Evolutionary conservation across 2,113 vertebrate genomes (phyloP), one percentile per base, ranked within the genome.

Genomic region (Tiliqua scincoides): DNA sequence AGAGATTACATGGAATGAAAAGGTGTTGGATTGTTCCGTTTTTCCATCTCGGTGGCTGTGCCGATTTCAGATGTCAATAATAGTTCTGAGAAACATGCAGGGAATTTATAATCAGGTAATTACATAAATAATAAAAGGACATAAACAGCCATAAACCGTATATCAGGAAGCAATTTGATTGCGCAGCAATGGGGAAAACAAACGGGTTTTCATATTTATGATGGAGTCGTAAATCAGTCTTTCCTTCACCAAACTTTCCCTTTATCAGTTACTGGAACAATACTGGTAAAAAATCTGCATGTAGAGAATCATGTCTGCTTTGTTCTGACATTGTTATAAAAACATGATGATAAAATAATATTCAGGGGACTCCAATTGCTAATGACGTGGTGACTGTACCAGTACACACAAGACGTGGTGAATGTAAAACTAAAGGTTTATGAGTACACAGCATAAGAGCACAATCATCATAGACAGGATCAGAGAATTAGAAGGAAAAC

Each of bases 1-100:
- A 99, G 97, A 95, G 92, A 98, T 98, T 97, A 97, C 96, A 93
- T 96, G 96, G 96, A 94, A 81, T 23, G 2, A 70, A 79, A 84
- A 40, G 0, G 70, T 81, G 85, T 80, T 54, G 2, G 32, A 20
- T 40, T 32, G 23, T 67, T 61, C 57, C n/a, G 25, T 67, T 87
- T 93, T 88, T 78, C 87, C 63, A 79, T 3, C 21, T 48, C 21
- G 3, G 37, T 52, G 57, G 10, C 4, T 1, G 9, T 35, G 59
- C 15, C 7, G n/a, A 40, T 21, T 37, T 80, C 14, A 54, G 59
- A 52, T 86, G n/a, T 37, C 68, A 20, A 6, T 74, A 65, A 83
- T 14, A 20, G 67, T 72, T 61, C 57, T 63, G n/a, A 54, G 65
- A n/a, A 72, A 30, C 43, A 48, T 52, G 27, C 37, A 43, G 61